phyloP scores from a whole-genome alignment of 1,140 invertebrate genomes.

The Colletes latitarsis region DNA sequence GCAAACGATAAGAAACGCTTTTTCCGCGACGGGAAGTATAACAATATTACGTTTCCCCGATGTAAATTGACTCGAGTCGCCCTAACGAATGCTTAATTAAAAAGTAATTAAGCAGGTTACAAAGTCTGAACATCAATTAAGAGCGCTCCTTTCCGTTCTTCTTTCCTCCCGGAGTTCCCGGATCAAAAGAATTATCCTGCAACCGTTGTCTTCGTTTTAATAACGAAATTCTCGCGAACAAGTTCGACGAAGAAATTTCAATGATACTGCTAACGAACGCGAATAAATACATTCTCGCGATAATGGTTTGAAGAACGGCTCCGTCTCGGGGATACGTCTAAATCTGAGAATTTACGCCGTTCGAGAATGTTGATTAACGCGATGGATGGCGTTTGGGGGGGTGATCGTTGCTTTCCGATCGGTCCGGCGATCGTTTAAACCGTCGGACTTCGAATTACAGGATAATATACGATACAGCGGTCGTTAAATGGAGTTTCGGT shows the following conservation, averaged over 20 bases:
- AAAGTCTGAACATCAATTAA: not conserved
- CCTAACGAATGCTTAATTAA: not conserved
- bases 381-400: too few relatives aligned
- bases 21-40: not conserved
- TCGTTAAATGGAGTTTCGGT: constrained; percentile 25
- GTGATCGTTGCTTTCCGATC: not conserved
- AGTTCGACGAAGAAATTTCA: not conserved
- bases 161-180: too few relatives aligned
- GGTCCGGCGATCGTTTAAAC: not conserved
- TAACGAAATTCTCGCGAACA: not conserved
- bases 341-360: too few relatives aligned
- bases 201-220: not conserved
- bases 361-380: too few relatives aligned
- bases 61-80: too few relatives aligned
- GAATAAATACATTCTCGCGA: too few relatives aligned
- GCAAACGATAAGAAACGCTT: too few relatives aligned
- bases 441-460: constrained; percentile 2
- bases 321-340: too few relatives aligned
- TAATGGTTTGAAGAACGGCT: too few relatives aligned
- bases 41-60: not conserved
- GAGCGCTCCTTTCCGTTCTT: not conserved
- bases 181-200: constrained; percentile 12
- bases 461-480: constrained; percentile 18
- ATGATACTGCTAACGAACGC: too few relatives aligned
- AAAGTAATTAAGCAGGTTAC: not conserved